Base-by-base conservation (phyloP, 2,888 invertebrate genomes). In the Eilema sororculum region DNA sequence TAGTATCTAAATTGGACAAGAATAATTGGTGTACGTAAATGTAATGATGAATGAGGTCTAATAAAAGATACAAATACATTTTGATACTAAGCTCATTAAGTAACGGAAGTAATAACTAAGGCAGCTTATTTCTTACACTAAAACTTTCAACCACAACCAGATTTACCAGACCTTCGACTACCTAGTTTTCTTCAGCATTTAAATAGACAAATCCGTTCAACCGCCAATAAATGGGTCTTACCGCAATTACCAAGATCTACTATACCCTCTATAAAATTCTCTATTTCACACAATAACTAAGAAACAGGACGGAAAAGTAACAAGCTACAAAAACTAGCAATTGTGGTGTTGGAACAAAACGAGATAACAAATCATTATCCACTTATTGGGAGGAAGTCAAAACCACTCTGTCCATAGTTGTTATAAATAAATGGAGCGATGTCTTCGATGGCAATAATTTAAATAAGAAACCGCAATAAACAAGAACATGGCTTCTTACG, bases 371-470 rank as follows among this genome's bases (percentile, higher is more conserved):
- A 90, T 91, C 87, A 93, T 93, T 91, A 93, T 90, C 93, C 93
- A 93, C 90, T 94, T 93, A 94, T 89, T 85, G 91, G 85, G 81
- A 92, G 94, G 94, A 94, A 94, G 93, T 91, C 77, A 77, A 87
- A 90, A 92, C 91, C 91, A 83, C 91, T 86, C 74, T 80, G 79
- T 79, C 78, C 83, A 84, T 75, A 76, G 82, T 90, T 85, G 90
- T 91, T 89, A 89, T 86, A 88, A 88, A 84, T 86, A 86, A 90
- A 90, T 86, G 85, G 83, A 83, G 80, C 82, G 82, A 83, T 79
- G 82, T 84, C 83, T 84, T 83, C 76, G 81, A 67, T 75, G 72
- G 72, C 71, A 76, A 75, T 71, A 72, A 72, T 62, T 64, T 60
- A 30, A 72, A 62, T 58, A 65, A 69, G 77, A 76, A 82, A 81